Base-by-base conservation (phyloP, 2,113 vertebrate species). In the Origma solitaria region DNA sequence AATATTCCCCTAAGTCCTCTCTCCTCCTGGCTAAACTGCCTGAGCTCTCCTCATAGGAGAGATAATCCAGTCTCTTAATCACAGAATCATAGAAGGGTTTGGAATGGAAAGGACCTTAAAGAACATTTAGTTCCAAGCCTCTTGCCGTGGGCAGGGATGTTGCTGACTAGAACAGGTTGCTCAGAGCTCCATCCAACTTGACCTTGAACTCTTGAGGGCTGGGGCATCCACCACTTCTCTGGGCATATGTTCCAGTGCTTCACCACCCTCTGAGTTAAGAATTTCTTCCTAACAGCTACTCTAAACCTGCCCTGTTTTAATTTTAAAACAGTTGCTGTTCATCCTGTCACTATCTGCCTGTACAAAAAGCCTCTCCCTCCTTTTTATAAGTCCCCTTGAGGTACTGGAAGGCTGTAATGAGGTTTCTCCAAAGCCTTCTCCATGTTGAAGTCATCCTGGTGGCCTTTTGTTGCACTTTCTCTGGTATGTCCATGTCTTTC, bases 261-360 rank as follows among this genome's bases (percentile, higher is more conserved):
- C 31, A 49, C 18, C 30, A 54, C 21, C 18, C 25, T 42, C 31
- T 42, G 56, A 76, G 22, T 77, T 56, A 77, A 56, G 35, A 49
- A 37, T 62, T 76, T 35, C 40, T 69, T 56, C 49, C 7, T 69
- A 42, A 42, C 35, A 69, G 18, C 35, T 76, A 15, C 49, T 82
- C 11, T 49, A 31, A 69, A 47, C 21, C 20, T 61, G 22, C 6
- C 8, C 10, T 42, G 18, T 62, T 76, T 76, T 70, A 1, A 13
- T 40, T 76, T 69, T 42, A 62, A 69, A 77, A 62, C 22, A 0
- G 0, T 42, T 0, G 0, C 12, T 60, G 24, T 51, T 42, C 13
- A 21, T 69, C 9, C 12, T 69, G 25, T 76, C 18, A 54, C 21
- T 61, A 1, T 56, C 37, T 49, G 25, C 56, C 15, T 40, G 7